phyloP scores from a whole-genome alignment of 1,140 invertebrate species.

The Drosophila tropicalis region DNA sequence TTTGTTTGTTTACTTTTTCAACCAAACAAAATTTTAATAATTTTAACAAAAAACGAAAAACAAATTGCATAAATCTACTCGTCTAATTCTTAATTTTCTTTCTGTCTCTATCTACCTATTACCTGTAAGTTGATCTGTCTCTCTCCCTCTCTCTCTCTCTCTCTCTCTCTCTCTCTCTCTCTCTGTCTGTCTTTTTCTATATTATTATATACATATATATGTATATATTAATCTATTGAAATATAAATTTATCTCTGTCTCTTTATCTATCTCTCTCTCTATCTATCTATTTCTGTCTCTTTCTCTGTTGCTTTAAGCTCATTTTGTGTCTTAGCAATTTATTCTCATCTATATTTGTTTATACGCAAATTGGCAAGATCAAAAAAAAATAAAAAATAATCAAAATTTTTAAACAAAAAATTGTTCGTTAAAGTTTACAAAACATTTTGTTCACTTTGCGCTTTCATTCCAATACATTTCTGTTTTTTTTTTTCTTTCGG shows the following conservation, averaged over 20 bases:
- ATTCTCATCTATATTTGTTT: slow-evolving; percentile 52
- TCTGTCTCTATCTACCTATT: slow-evolving; percentile 51
- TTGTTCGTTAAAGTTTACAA: slow-evolving; percentile 42
- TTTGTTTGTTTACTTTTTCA: slow-evolving; percentile 44
- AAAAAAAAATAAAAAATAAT: background rate
- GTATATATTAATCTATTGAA: background rate
- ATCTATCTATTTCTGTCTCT: slow-evolving; percentile 25
- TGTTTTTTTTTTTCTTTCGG: slow-evolving; percentile 19
- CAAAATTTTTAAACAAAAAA: too few species aligned
- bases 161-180: slow-evolving; percentile 51
- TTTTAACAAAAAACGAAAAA: slow-evolving; percentile 44
- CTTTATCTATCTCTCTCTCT: slow-evolving; percentile 2
- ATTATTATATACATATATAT: too few species aligned
- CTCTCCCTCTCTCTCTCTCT: slow-evolving; percentile 46
- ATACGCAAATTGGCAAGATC: slow-evolving; percentile 37
- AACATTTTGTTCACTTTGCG: slow-evolving; percentile 41
- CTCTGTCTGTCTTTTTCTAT: slow-evolving; percentile 17
- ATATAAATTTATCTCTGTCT: slow-evolving; percentile 15
- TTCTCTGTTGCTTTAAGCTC: slow-evolving; percentile 61
- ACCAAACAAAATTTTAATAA: slow-evolving; percentile 29
- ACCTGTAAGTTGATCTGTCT: slow-evolving; percentile 24
- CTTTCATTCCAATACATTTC: slow-evolving; percentile 35
- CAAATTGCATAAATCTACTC: slow-evolving; percentile 64
- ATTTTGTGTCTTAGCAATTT: slow-evolving; percentile 60
- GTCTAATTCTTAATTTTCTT: slow-evolving; percentile 68